Evolutionary conservation across 2,113 vertebrate genomes (phyloP).

Genomic region (Perca flavescens): DNA sequence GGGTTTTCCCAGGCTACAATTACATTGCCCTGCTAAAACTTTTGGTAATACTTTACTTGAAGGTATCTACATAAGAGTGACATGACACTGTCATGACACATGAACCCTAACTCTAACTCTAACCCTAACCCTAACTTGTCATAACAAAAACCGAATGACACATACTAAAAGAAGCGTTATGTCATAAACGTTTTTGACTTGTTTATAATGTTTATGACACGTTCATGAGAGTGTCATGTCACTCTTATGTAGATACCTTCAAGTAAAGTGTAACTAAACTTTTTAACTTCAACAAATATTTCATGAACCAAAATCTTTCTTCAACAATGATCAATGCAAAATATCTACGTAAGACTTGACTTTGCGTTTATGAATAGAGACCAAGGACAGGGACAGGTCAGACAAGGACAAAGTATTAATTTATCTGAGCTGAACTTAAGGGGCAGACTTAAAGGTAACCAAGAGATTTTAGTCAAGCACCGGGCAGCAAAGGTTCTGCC

Average conservation of each 20-base stretch:
- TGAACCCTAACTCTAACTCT: no score
- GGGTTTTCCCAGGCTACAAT: no score
- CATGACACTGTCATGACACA: no score
- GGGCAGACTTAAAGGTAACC: conserved; percentile 19
- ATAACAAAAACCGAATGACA: no score
- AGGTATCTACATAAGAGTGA: no score
- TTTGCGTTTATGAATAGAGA: conserved; percentile 6
- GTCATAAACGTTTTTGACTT: no score
- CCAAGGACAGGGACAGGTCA: not conserved
- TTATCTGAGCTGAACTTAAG: conserved; percentile 32
- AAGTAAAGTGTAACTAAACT: no score
- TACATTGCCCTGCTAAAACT: not conserved
- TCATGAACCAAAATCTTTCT: not conserved
- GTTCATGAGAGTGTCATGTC: no score
- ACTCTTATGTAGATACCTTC: no score
- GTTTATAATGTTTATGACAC: no score
- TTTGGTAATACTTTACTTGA: not conserved
- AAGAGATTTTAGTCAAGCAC: conserved; percentile 19
- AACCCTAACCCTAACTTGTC: no score
- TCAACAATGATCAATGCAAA: not conserved
- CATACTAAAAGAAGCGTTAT: no score
- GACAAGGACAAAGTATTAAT: conserved; percentile 42
- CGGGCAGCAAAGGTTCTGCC: conserved; percentile 40
- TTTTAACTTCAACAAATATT: not conserved
- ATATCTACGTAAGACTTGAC: not conserved